A percentile compares a stretch with the other conserved stretches of the same genome.
Conservation (phyloP, 2,113 vertebrate genomes). For the Lepidothrix coronata region DNA sequence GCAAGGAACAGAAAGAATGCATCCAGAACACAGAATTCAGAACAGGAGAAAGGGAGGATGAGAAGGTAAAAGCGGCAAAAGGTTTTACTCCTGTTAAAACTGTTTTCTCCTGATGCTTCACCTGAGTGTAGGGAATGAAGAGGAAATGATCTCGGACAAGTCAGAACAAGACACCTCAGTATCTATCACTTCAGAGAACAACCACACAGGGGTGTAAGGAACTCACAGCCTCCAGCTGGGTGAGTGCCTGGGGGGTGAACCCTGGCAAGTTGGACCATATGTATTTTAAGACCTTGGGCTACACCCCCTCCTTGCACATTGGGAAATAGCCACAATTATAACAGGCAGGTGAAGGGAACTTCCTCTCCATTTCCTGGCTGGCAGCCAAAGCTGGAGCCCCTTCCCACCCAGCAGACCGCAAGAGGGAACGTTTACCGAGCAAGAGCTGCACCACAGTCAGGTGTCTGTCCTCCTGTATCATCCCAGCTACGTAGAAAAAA, state of each 20-base stretch:
- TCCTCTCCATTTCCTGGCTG: background rate
- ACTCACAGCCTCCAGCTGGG: background rate
- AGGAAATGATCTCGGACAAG: background rate
- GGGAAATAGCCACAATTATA: background rate
- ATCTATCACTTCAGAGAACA: background rate
- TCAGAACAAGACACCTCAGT: background rate
- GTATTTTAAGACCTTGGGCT: background rate
- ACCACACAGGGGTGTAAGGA: background rate
- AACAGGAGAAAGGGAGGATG: background rate
- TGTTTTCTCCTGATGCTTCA: background rate
- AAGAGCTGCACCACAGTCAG: background rate
- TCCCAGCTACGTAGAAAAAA: background rate
- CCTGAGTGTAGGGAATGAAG: background rate
- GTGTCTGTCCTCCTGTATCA: background rate
- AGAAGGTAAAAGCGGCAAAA: background rate
- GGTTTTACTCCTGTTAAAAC: background rate
- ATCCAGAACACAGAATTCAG: background rate
- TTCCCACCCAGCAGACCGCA: background rate
- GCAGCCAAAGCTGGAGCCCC: background rate
- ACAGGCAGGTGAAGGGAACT: background rate
- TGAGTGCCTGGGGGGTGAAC: background rate
- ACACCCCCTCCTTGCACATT: rapidly evolving
- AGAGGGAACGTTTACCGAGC: background rate
- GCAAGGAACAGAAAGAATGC: background rate
- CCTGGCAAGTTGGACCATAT: background rate